phyloP scores from a whole-genome alignment of 2,797 vertebrate genomes.

The Podarcis siculus region DNA sequence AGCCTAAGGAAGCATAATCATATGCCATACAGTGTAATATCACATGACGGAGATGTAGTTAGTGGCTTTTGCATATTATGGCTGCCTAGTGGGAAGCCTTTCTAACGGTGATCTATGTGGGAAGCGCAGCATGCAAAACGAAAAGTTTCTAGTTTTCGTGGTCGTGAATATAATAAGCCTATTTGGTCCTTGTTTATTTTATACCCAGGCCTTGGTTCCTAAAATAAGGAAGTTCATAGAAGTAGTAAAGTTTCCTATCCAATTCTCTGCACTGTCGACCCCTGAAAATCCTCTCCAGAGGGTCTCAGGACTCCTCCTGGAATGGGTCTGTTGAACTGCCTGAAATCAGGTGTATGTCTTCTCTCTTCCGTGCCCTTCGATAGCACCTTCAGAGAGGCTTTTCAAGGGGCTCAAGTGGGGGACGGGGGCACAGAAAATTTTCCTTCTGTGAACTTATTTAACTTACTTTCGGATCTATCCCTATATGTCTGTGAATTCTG shows the following conservation, averaged over 20 bases:
- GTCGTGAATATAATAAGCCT: background rate
- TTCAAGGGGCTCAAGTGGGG: too few relatives aligned
- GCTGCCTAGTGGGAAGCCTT: background rate
- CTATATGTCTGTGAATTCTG: background rate
- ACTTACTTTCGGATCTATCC: background rate
- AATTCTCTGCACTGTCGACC: too few relatives aligned
- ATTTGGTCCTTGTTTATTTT: background rate
- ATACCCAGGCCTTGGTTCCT: background rate
- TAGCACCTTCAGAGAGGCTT: background rate
- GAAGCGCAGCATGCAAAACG: background rate
- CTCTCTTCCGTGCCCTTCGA: too few relatives aligned
- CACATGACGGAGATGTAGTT: background rate
- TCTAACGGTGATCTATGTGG: background rate
- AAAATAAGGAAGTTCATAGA: background rate
- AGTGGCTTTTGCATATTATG: background rate
- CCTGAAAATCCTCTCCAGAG: background rate
- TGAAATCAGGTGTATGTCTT: too few relatives aligned
- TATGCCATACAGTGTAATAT: background rate
- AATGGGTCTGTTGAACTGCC: too few relatives aligned
- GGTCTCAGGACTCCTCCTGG: too few relatives aligned
- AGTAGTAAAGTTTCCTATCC: background rate
- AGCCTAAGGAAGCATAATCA: too few relatives aligned
- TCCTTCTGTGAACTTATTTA: background rate
- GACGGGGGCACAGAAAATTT: background rate
- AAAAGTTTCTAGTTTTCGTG: background rate